These are phyloP conservation scores for Cosmorhoe ocellata DNA, from an alignment of 2,888 invertebrate species.

Conservation along the genomic window DNA sequence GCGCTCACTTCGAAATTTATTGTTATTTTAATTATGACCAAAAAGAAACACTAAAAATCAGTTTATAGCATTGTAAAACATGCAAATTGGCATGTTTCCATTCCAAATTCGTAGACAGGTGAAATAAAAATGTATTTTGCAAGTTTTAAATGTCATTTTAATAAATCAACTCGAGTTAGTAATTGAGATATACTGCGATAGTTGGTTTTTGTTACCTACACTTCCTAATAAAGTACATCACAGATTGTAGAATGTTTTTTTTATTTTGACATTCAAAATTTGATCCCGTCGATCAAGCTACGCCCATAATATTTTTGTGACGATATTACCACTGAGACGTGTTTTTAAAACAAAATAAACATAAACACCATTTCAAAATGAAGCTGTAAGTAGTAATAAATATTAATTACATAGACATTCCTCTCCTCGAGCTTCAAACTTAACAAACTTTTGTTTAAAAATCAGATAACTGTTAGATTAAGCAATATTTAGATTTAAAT, in stretches of 20 bases:
- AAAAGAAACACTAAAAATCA: conserved; percentile 23
- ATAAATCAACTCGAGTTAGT: conserved; percentile 23
- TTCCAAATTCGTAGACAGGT: conserved; percentile 34
- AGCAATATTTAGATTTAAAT: too few relatives aligned
- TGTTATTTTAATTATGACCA: conserved; percentile 38
- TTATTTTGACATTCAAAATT: conserved; percentile 1
- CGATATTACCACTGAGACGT: too few relatives aligned
- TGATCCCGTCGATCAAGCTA: too few relatives aligned
- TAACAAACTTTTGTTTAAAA: too few relatives aligned
- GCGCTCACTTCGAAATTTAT: conserved; percentile 29
- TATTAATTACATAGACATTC: too few relatives aligned
- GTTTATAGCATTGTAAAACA: conserved; percentile 36
- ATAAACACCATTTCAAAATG: too few relatives aligned
- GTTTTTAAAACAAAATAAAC: too few relatives aligned
- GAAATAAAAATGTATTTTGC: conserved; percentile 28
- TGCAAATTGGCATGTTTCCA: conserved; percentile 38
- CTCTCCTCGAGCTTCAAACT: too few relatives aligned
- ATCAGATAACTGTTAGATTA: too few relatives aligned
- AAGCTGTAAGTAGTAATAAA: too few relatives aligned
- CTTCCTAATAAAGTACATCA: neutral
- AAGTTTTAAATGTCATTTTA: conserved; percentile 21
- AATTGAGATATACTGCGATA: conserved; percentile 6
- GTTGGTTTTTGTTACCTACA: neutral
- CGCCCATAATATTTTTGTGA: too few relatives aligned
- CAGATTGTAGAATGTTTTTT: too few relatives aligned